A percentile compares a stretch with the other conserved stretches of the same genome.
These are phyloP conservation scores for Strix occidentalis DNA, from an alignment of 2,797 vertebrate species.

Conservation along the genomic window DNA sequence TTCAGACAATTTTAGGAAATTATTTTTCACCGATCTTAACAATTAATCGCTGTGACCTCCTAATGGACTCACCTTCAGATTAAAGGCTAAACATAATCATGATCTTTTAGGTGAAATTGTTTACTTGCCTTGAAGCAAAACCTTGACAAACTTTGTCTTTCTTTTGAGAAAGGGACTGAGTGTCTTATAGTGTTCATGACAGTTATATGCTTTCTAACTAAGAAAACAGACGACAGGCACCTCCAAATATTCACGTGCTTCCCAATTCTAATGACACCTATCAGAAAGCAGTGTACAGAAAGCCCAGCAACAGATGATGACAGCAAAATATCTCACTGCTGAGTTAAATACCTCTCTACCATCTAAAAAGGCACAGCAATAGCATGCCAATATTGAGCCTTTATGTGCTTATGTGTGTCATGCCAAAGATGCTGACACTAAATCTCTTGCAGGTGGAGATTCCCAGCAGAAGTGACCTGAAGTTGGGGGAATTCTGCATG, in stretches of 20 bases:
- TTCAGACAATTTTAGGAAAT: neutral
- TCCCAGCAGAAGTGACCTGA: neutral
- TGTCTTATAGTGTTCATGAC: neutral
- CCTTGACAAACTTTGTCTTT: neutral
- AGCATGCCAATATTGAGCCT: neutral
- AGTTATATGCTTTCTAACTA: neutral
- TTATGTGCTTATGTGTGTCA: neutral
- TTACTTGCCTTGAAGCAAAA: neutral
- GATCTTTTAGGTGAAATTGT: neutral
- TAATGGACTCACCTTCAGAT: neutral
- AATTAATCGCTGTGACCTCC: neutral
- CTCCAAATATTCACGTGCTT: neutral
- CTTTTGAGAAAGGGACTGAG: neutral
- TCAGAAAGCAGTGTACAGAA: neutral
- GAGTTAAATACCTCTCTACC: neutral
- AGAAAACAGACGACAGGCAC: neutral
- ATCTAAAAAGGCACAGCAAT: neutral
- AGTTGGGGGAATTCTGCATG: neutral
- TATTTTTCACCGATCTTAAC: neutral
- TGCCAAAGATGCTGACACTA: neutral
- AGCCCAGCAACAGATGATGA: neutral
- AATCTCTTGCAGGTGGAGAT: neutral
- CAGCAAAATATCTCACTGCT: neutral
- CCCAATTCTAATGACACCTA: neutral
- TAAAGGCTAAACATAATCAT: neutral